phyloP scores from a whole-genome alignment of 2,797 vertebrate genomes.

The Cirrhinus molitorella region DNA sequence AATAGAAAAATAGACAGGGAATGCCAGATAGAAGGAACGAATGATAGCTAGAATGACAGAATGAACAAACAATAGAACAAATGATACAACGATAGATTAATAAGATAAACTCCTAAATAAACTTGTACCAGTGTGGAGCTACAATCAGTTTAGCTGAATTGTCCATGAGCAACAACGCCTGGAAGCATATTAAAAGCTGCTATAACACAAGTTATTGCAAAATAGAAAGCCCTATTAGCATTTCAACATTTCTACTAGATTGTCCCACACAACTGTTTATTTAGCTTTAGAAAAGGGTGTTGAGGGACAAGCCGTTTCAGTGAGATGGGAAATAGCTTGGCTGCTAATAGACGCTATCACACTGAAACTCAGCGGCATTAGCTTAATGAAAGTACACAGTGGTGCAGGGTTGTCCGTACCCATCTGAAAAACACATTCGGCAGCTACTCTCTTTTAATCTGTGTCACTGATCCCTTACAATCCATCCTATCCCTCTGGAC shows the following conservation, averaged over 20 bases:
- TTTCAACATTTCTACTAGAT: not conserved
- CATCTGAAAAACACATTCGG: constrained; percentile 43
- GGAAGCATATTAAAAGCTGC: not conserved
- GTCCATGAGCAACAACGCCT: not conserved
- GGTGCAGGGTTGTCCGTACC: constrained; percentile 32
- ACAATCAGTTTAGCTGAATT: not conserved
- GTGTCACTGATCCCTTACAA: constrained; percentile 54
- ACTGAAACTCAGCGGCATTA: constrained; percentile 38
- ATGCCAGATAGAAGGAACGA: not conserved
- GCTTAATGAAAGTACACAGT: constrained; percentile 50
- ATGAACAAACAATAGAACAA: too few species aligned
- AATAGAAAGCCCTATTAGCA: not conserved
- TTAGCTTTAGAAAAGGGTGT: not conserved
- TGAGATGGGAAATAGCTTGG: constrained; percentile 27
- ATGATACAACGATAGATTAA: not conserved
- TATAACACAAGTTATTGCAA: not conserved
- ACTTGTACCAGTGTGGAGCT: not conserved
- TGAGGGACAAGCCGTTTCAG: constrained; percentile 16
- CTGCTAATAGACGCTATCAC: constrained; percentile 44
- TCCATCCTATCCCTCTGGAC: constrained; percentile 51
- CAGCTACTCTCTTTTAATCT: constrained; percentile 58
- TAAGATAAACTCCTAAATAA: too few species aligned
- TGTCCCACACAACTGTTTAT: not conserved
- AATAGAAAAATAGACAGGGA: not conserved
- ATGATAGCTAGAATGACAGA: too few species aligned